Evolutionary conservation across 2,797 vertebrate genomes (phyloP).

Genomic region (Gallinago solitaria): DNA sequence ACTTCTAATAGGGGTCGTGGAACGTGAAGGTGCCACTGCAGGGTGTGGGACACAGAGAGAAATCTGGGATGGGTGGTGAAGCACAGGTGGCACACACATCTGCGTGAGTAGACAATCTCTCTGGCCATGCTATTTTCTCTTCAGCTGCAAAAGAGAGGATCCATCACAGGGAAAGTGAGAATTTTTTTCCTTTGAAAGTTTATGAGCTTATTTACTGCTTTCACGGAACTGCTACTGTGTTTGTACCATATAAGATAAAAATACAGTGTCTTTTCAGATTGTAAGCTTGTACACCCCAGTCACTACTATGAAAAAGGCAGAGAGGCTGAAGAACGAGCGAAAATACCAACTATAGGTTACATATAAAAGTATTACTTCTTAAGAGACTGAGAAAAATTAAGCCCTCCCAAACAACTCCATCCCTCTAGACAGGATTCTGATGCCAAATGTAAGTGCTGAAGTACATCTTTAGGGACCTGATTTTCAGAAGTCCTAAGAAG

Average conservation of each 20-base stretch:
- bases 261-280: neutral
- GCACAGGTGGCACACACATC: accelerated
- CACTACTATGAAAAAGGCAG: neutral
- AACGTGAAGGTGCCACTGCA: neutral
- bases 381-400: neutral
- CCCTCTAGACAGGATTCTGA: neutral
- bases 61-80: neutral
- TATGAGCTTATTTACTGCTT: neutral
- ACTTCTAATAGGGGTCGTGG: neutral
- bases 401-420: accelerated
- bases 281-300: neutral
- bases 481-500: neutral
- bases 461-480: neutral
- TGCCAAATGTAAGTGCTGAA: neutral
- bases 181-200: neutral
- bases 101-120: neutral
- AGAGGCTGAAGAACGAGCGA: neutral
- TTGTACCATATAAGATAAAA: neutral
- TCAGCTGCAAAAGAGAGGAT: neutral
- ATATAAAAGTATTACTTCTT: neutral
- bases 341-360: neutral
- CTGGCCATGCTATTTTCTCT: neutral
- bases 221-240: neutral
- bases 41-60: neutral
- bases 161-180: neutral